Conservation (phyloP, 2,797 vertebrate species). For the Picus viridis region DNA sequence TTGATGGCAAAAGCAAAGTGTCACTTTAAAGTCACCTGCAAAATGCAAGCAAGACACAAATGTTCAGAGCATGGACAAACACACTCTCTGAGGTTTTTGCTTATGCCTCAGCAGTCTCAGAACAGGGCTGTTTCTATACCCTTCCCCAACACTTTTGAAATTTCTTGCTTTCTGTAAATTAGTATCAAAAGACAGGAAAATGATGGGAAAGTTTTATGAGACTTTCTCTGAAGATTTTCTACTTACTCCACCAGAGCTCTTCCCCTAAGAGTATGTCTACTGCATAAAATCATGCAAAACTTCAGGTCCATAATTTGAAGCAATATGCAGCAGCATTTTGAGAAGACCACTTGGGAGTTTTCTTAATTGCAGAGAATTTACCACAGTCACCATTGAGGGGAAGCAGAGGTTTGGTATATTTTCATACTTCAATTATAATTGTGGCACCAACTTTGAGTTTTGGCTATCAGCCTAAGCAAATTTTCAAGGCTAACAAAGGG, state of each 20-base stretch:
- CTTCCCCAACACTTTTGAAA: background rate
- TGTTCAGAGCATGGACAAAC: background rate
- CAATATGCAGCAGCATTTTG: constrained; percentile 27
- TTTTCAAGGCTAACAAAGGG: constrained; percentile 19
- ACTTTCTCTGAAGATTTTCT: constrained; percentile 47
- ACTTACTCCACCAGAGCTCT: background rate
- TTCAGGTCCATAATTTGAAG: constrained; percentile 45
- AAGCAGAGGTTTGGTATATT: background rate
- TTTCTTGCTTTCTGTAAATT: background rate
- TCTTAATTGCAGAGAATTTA: constrained; percentile 7
- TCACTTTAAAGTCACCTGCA: background rate
- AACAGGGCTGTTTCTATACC: background rate
- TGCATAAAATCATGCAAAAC: background rate
- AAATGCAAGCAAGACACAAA: background rate
- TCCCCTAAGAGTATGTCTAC: background rate
- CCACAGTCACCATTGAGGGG: background rate
- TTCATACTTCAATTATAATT: background rate
- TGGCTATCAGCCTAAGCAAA: constrained; percentile 25
- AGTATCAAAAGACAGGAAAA: background rate
- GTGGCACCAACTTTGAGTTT: background rate
- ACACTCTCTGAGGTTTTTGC: background rate
- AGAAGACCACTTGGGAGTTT: background rate
- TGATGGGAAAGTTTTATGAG: background rate
- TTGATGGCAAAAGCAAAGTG: background rate
- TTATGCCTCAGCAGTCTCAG: background rate